Percentiles rank a stretch among this genome's conserved stretches.
Conservation (phyloP, 2,113 vertebrate genomes). For the Oreochromis niloticus region DNA sequence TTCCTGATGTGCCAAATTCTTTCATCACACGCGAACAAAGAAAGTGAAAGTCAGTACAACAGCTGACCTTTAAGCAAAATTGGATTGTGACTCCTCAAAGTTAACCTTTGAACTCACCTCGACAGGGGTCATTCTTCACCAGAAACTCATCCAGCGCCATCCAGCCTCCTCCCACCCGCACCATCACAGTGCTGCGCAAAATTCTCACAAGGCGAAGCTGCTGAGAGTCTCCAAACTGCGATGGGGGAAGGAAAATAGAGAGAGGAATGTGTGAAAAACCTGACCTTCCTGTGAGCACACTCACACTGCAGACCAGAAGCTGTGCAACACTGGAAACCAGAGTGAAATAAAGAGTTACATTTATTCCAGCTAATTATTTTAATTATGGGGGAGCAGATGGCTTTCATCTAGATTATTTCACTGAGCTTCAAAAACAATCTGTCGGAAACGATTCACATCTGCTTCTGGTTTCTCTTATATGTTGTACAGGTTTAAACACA, state of each 20-base stretch:
- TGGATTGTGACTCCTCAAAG: background rate
- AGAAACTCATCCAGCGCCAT: conserved; percentile 99
- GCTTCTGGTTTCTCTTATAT: conserved; percentile 42
- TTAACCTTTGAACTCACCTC: conserved; percentile 78
- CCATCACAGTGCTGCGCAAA: conserved; percentile 96
- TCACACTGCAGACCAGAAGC: background rate
- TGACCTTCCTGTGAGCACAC: background rate
- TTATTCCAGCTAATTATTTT: background rate
- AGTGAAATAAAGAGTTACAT: background rate
- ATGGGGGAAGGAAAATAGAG: background rate
- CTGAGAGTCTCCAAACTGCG: conserved; percentile 95
- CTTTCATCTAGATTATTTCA: background rate
- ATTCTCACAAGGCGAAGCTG: conserved; percentile 95
- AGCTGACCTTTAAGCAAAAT: background rate
- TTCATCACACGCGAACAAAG: rapidly evolving
- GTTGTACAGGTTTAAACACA: conserved; percentile 50
- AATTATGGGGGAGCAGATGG: background rate
- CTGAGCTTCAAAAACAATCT: background rate
- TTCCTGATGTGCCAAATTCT: background rate
- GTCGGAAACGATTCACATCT: background rate
- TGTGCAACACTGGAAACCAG: conserved; percentile 50
- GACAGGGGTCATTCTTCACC: conserved; percentile 98
- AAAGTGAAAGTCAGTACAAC: background rate
- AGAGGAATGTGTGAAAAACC: conserved; percentile 2
- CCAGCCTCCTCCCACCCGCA: conserved; percentile 97